Evolutionary conservation across 2,888 invertebrate genomes (phyloP).

Genomic region (Sacculina carcini): DNA sequence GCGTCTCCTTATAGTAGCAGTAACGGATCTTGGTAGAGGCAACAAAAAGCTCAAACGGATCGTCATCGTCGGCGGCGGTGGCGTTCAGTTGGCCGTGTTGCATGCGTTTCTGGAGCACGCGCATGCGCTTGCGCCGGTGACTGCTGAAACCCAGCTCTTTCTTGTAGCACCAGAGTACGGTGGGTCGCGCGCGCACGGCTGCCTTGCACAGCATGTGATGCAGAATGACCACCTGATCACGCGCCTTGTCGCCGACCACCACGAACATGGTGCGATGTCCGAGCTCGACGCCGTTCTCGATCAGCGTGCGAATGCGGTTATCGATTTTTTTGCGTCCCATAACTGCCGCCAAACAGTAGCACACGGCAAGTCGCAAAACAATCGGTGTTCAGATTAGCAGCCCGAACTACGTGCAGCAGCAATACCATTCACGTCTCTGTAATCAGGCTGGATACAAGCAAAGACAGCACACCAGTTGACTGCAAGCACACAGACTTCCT

Average conservation of each 20-base stretch:
- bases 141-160: slow-evolving; percentile 67
- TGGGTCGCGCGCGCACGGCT: slow-evolving; percentile 67
- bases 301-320: slow-evolving; percentile 73
- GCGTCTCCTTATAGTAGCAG: slow-evolving; percentile 89
- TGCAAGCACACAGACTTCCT: too few species aligned
- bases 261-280: slow-evolving; percentile 84
- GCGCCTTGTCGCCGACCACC: slow-evolving; percentile 78
- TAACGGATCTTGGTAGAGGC: slow-evolving; percentile 89
- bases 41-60: slow-evolving; percentile 84
- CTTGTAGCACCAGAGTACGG: slow-evolving; percentile 96
- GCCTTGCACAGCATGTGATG: slow-evolving; percentile 95
- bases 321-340: slow-evolving; percentile 91
- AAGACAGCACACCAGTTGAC: too few species aligned
- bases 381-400: too few species aligned
- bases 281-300: slow-evolving; percentile 80
- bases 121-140: slow-evolving; percentile 57
- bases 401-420: too few species aligned
- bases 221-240: slow-evolving; percentile 89
- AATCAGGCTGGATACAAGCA: too few species aligned
- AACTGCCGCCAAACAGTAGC: too few species aligned
- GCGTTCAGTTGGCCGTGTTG: slow-evolving; percentile 49
- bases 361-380: too few species aligned
- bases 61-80: slow-evolving; percentile 65
- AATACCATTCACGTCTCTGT: too few species aligned
- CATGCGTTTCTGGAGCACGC: slow-evolving; percentile 50